Evolutionary conservation across 2,797 vertebrate genomes (phyloP).

Genomic region (Amblyraja radiata): DNA sequence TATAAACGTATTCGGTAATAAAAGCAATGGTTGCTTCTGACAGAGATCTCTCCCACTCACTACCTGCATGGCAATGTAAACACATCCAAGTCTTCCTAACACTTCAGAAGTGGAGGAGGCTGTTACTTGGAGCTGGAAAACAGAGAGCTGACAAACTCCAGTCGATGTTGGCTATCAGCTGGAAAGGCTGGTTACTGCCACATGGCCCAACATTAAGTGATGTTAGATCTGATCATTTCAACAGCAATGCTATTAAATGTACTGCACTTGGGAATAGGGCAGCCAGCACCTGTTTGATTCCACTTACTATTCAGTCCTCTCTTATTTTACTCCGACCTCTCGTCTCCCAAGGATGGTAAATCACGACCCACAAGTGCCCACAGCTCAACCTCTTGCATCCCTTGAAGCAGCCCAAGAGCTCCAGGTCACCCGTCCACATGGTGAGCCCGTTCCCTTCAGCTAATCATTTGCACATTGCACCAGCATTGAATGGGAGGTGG

Average conservation of each 20-base stretch:
- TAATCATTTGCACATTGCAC: neutral
- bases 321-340: neutral
- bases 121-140: neutral
- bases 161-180: too few relatives aligned
- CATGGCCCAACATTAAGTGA: neutral
- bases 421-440: neutral
- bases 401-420: neutral
- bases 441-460: neutral
- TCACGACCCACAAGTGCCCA: neutral
- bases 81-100: neutral
- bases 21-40: neutral
- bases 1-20: neutral
- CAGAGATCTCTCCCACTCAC: neutral
- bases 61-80: neutral
- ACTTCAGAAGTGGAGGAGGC: neutral
- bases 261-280: neutral
- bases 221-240: neutral
- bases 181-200: neutral
- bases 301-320: neutral
- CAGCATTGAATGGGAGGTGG: neutral
- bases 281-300: neutral
- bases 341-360: neutral
- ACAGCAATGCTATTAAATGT: neutral
- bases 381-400: neutral
- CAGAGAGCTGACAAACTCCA: neutral